These are phyloP conservation scores for Rousettus madagascariensis DNA, from an alignment of 2,797 vertebrate genomes.

Conservation along the genomic window DNA sequence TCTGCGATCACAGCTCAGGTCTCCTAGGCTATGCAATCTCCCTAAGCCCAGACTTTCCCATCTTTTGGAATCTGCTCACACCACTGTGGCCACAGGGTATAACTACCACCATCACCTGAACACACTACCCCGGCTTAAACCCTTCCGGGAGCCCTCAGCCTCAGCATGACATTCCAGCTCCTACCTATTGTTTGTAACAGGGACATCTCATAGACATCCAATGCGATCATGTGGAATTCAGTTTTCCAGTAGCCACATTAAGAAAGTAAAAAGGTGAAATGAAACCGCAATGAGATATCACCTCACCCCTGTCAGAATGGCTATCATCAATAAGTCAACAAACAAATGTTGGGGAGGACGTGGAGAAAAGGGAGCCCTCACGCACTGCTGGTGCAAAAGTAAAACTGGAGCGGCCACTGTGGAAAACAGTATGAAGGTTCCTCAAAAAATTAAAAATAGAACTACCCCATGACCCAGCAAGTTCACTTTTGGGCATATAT, in stretches of 20 bases:
- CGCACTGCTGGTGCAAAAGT: background rate
- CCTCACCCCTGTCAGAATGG: background rate
- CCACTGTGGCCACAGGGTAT: background rate
- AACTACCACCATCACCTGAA: background rate
- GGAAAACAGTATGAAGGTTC: background rate
- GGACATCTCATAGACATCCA: rapidly evolving
- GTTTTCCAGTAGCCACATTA: background rate
- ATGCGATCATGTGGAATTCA: rapidly evolving
- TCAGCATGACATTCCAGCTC: rapidly evolving
- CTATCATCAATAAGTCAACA: background rate
- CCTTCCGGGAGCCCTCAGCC: background rate
- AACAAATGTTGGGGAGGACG: background rate
- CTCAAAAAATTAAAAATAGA: background rate
- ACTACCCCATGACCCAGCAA: background rate
- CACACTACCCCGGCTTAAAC: background rate
- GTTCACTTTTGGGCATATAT: background rate
- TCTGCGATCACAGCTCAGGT: background rate
- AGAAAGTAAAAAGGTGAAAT: background rate
- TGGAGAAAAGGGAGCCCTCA: background rate
- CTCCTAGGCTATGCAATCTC: background rate
- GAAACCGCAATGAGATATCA: background rate
- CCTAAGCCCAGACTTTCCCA: rapidly evolving
- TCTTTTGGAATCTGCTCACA: background rate
- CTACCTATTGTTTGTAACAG: rapidly evolving
- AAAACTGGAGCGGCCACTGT: background rate